Conservation (phyloP, 1,140 invertebrate genomes). For the Homarus americanus region DNA sequence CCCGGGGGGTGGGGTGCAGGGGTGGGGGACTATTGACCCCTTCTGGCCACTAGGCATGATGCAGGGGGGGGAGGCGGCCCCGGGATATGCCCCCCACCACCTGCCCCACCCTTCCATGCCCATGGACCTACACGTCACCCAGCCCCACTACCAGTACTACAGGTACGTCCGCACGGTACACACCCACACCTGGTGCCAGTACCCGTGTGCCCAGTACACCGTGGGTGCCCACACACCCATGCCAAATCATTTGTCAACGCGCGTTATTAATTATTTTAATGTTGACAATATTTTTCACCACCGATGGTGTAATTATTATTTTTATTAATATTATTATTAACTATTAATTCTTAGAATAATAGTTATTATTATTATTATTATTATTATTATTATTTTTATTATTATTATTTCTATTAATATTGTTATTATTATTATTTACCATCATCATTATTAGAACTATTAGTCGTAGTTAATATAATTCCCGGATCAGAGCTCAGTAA, state of each 20-base stretch:
- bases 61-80: slow-evolving; percentile 66
- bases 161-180: slow-evolving; percentile 23
- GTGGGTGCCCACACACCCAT: too few relatives aligned
- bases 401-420: background rate
- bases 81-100: slow-evolving; percentile 57
- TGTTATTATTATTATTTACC: background rate
- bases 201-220: background rate
- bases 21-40: slow-evolving; percentile 67
- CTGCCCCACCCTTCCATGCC: slow-evolving; percentile 65
- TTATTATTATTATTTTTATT: slow-evolving; percentile 20
- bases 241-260: too few relatives aligned
- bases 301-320: background rate
- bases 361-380: background rate
- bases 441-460: too few relatives aligned
- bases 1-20: slow-evolving; percentile 67
- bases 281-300: too few relatives aligned
- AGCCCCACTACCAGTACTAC: slow-evolving; percentile 68
- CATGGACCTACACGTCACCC: slow-evolving; percentile 69
- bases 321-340: slow-evolving; percentile 10
- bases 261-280: background rate
- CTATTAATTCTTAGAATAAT: background rate
- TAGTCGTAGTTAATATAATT: too few relatives aligned
- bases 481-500: too few relatives aligned
- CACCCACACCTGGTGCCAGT: background rate
- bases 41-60: slow-evolving; percentile 68